Evolutionary conservation across 1,140 invertebrate genomes (phyloP).

Genomic region (Ostrea edulis): DNA sequence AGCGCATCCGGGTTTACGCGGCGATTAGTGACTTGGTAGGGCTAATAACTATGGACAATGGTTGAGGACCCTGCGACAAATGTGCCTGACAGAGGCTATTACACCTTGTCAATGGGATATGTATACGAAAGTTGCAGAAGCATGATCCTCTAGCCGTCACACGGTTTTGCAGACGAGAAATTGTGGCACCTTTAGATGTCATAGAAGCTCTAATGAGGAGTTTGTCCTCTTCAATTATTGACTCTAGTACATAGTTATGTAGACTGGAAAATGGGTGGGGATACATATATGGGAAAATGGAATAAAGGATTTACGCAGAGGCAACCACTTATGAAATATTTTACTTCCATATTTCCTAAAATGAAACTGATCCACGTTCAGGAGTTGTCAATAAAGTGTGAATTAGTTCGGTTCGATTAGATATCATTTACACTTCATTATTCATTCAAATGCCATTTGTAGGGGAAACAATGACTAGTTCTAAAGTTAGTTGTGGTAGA

Average conservation of each 20-base stretch:
- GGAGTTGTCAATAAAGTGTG: constrained; percentile 31
- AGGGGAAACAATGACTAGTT: background rate
- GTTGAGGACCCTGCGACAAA: constrained; percentile 19
- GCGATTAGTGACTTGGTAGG: constrained; percentile 27
- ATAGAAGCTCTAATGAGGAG: constrained; percentile 14
- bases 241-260: constrained; percentile 5
- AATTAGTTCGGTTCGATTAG: constrained; percentile 35
- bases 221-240: constrained; percentile 8
- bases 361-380: constrained; percentile 19
- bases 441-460: constrained; percentile 24
- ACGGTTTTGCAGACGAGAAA: constrained; percentile 4
- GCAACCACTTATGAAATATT: background rate
- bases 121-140: constrained; percentile 4
- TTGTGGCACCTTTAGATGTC: constrained; percentile 24
- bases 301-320: background rate
- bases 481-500: constrained; percentile 23
- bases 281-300: background rate
- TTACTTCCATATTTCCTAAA: background rate
- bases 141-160: constrained; percentile 21
- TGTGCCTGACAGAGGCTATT: constrained; percentile 37
- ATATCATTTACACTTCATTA: constrained; percentile 14
- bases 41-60: constrained; percentile 42
- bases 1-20: constrained; percentile 1
- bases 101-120: constrained; percentile 23
- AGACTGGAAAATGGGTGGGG: background rate